Base-by-base conservation (phyloP, 2,888 invertebrate species). In the Cryptops parisi region DNA sequence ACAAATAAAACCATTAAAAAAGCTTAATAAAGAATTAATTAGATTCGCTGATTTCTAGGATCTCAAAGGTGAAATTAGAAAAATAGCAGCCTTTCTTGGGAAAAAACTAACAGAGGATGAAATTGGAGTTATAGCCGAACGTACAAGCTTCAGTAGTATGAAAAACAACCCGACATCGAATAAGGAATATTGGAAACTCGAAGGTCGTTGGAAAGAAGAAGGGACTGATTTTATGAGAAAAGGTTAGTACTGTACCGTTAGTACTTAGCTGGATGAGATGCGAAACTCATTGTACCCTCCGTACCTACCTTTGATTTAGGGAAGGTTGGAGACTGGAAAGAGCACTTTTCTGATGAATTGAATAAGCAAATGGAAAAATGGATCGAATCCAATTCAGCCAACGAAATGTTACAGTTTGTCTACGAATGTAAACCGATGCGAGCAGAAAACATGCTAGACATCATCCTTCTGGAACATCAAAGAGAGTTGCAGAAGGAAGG, bases 241-340 rank as follows among this genome's bases (percentile, higher is more conserved):
- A 51, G 51, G 51, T 46, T 22, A 46, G 4, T 6, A 17, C 6
- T 9, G 6, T 41, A 12, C 9, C 43, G 17, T 17, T 41, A 41
- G 17, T n/a, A n/a, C 43, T 12, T 19, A 41, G 17, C 5, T 9
- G 12, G 6, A 17, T 5, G n/a, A 41, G 19, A 41, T 41, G 12
- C 9, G 6, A 41, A 12, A 41, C 17, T 12, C 9, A 15, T 41
- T 41, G 6, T 41, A 12, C 9, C 6, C 19, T 12, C 17, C 43
- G 19, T 17, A 15, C 17, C 43, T 41, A 41, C 43, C 5, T 19
- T n/a, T n/a, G 17, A 15, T 41, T 6, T n/a, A 55, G 55, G 53
- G 9, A 25, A 55, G 53, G 55, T 55, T 17, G 53, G 55, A 12
- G 55, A 55, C 24, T 55, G 55, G 55, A 55, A 55, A 50, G 53